phyloP scores from a whole-genome alignment of 1,140 invertebrate genomes.

The Rhagoletis zephyria region DNA sequence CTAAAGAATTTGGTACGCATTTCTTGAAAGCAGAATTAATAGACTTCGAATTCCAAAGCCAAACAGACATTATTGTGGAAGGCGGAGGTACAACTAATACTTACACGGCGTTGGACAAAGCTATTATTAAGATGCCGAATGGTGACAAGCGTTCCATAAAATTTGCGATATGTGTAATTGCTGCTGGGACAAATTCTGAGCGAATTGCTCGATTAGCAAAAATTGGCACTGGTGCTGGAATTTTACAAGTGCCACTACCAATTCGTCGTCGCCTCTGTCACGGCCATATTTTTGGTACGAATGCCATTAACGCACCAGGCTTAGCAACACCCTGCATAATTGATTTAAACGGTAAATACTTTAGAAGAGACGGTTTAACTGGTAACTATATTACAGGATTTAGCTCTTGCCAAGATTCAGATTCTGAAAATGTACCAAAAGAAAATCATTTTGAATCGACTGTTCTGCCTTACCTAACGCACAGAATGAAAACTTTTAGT shows the following conservation, averaged over 20 bases:
- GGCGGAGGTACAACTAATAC: background rate
- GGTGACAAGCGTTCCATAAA: constrained; percentile 79
- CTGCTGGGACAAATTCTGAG: constrained; percentile 87
- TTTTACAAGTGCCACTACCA: constrained; percentile 76
- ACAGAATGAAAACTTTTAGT: constrained; percentile 87
- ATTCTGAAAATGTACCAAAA: constrained; percentile 81
- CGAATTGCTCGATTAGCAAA: constrained; percentile 84
- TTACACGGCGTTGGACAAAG: constrained; percentile 65
- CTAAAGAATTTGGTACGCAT: constrained; percentile 81
- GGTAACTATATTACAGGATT: constrained; percentile 76
- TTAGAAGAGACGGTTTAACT: constrained; percentile 76
- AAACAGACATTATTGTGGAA: constrained; percentile 67
- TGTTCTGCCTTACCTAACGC: constrained; percentile 84
- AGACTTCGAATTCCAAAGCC: constrained; percentile 79
- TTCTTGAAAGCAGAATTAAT: constrained; percentile 86
- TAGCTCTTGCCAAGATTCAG: constrained; percentile 75
- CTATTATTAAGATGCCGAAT: constrained; percentile 79
- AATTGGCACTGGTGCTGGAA: constrained; percentile 81
- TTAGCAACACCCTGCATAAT: constrained; percentile 88
- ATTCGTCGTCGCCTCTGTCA: constrained; percentile 83
- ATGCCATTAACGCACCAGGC: constrained; percentile 82
- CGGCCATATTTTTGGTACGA: constrained; percentile 82
- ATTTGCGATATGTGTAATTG: constrained; percentile 84
- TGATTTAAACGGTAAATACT: constrained; percentile 82
- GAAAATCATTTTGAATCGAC: constrained; percentile 87